Evolutionary conservation across 2,888 invertebrate genomes (phyloP).

Genomic region (Drosophila diplacantha): DNA sequence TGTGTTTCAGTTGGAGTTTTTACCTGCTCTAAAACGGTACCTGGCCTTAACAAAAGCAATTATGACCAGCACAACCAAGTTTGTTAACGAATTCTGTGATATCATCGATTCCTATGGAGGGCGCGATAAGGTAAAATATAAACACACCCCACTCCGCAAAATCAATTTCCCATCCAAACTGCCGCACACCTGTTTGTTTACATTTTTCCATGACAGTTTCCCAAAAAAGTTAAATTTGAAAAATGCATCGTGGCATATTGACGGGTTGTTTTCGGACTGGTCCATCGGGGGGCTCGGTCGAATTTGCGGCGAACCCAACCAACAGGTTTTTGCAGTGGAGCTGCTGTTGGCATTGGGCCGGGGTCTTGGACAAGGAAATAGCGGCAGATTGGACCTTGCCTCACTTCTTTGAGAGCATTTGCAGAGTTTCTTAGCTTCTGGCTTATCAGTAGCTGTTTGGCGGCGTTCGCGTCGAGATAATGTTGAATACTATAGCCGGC

Average conservation of each 20-base stretch:
- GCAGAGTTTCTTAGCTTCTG: constrained; percentile 33
- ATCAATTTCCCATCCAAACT: constrained; percentile 7
- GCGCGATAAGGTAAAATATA: constrained; percentile 85
- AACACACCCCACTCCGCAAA: not conserved
- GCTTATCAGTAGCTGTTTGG: constrained; percentile 49
- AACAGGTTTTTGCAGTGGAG: constrained; percentile 24
- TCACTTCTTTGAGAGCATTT: constrained; percentile 30
- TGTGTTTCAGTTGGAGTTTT: constrained; percentile 32
- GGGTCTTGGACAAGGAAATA: constrained; percentile 24
- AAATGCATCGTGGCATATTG: constrained; percentile 34
- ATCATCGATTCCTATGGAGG: constrained; percentile 89
- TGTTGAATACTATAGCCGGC: constrained; percentile 39
- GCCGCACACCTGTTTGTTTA: constrained; percentile 35
- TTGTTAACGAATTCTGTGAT: constrained; percentile 82
- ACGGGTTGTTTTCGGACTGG: constrained; percentile 13
- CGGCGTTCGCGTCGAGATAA: constrained; percentile 47
- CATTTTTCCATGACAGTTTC: constrained; percentile 5
- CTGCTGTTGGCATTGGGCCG: constrained; percentile 13
- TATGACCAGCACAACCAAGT: constrained; percentile 66
- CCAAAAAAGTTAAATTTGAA: not conserved
- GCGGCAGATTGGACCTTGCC: constrained; percentile 29
- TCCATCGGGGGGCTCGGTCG: constrained; percentile 30
- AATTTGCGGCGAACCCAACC: constrained; percentile 11
- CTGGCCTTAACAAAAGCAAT: constrained; percentile 9
- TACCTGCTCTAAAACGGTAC: constrained; percentile 18